Conservation (phyloP, 2,888 invertebrate species). For the Drosophila neonasuta region DNA sequence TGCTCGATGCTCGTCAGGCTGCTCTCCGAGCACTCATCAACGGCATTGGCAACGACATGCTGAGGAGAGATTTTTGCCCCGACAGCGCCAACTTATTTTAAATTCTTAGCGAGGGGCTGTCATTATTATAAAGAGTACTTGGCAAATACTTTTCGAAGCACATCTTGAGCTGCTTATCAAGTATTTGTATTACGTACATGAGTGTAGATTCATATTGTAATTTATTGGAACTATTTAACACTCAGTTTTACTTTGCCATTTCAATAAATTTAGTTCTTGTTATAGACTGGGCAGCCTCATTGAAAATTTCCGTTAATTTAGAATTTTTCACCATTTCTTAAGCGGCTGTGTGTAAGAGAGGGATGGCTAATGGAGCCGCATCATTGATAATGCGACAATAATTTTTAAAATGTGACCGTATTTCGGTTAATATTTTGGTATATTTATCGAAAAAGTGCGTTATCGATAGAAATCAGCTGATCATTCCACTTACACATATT, state of each 20-base stretch:
- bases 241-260: background rate
- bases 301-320: too few relatives aligned
- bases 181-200: slow-evolving; percentile 54
- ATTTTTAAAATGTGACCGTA: too few relatives aligned
- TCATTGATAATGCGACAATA: too few relatives aligned
- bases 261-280: background rate
- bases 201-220: slow-evolving; percentile 64
- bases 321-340: too few relatives aligned
- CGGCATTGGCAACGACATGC: slow-evolving; percentile 26
- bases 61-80: slow-evolving; percentile 19
- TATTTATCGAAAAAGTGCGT: too few relatives aligned
- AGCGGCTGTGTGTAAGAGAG: too few relatives aligned
- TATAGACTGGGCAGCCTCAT: background rate
- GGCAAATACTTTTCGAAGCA: slow-evolving; percentile 69
- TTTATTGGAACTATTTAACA: slow-evolving; percentile 37
- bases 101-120: slow-evolving; percentile 47
- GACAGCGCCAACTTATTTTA: slow-evolving; percentile 54
- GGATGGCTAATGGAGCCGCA: too few relatives aligned
- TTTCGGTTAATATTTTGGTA: too few relatives aligned
- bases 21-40: slow-evolving; percentile 54
- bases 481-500: too few relatives aligned
- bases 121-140: slow-evolving; percentile 71
- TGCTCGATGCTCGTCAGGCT: slow-evolving; percentile 18
- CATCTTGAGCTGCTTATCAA: slow-evolving; percentile 57
- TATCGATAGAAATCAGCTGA: too few relatives aligned